Conservation (phyloP, 2,113 vertebrate species). For the Cromileptes altivelis region DNA sequence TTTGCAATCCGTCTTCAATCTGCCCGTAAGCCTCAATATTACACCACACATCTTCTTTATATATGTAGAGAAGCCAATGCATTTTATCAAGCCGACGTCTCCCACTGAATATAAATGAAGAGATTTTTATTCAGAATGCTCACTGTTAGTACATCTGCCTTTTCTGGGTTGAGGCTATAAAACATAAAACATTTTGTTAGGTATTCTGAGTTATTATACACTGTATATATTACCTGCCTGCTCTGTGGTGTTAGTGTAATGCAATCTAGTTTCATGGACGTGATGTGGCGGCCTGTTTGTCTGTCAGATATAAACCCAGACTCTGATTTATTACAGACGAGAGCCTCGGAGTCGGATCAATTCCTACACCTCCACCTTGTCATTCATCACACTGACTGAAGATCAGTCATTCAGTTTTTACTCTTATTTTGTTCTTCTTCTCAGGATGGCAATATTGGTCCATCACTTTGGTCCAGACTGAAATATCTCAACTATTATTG, state of each 20-base stretch:
- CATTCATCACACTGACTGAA: conserved; percentile 14
- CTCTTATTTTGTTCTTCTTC: background rate
- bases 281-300: background rate
- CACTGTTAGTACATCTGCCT: background rate
- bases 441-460: background rate
- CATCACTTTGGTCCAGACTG: background rate
- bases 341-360: background rate
- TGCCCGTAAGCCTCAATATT: background rate
- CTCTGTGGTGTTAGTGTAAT: background rate
- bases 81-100: background rate
- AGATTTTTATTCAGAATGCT: background rate
- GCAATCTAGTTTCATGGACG: background rate
- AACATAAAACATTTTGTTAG: conserved; percentile 8
- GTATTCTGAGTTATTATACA: conserved; percentile 3
- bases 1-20: background rate
- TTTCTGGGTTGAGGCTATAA: background rate
- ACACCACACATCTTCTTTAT: too few species aligned
- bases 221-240: background rate
- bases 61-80: background rate
- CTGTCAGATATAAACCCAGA: background rate
- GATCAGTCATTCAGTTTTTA: background rate
- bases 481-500: background rate
- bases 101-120: conserved; percentile 25
- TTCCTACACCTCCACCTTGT: background rate
- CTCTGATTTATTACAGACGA: conserved; percentile 23